Base-by-base conservation (phyloP, 37 sponge, comb jelly and placozoan species). In the Spongilla lacustris region DNA sequence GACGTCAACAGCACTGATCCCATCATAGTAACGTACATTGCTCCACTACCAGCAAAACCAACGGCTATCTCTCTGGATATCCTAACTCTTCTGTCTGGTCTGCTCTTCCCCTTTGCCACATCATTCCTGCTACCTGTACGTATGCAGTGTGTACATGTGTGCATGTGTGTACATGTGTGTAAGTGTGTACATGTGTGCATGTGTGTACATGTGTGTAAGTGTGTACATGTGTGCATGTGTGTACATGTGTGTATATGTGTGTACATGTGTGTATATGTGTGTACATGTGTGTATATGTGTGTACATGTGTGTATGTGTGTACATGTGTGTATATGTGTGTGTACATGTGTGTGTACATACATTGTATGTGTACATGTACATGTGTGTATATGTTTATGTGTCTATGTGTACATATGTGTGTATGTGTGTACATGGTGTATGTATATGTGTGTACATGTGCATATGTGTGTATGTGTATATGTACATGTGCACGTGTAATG, bases 71-170 rank as follows among this genome's bases (percentile, higher is more conserved):
- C 88, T 27, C 84, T 94, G 69, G 94, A 90, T 66, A 76, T 94
- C 22, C 32, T 85, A 0, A 87, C 88, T 36, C 28, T 94, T 25
- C 85, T 94, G 5, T 91, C 91, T 38, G 91, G 91, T 26, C 23
- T 87, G 6, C 85, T 94, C 22, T 94, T 68, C 28, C 94, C 94
- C 1, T 94, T 90, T 76, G 88, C 94, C 2, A 33, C 78, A 30
- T 89, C 91, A 33, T 87, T 94, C 72, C 83, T 94, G 2, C 80
- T 94, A 2, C 94, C 94, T 21, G 94, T 94, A 49, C 81, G 94
- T 84, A 37, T 46, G 29, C 38, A 14, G 58, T 14, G 19, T 58
- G 67, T 9, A 41, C 41, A 41, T 41, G 6, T 78, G 67, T 78
- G 58, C 49, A 26, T 78, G 80, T 66, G 36, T 80, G 80, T 66